Percentiles rank a stretch among this genome's conserved stretches.
Conservation (phyloP, 1,140 invertebrate genomes). For the Diorhabda sublineata region DNA sequence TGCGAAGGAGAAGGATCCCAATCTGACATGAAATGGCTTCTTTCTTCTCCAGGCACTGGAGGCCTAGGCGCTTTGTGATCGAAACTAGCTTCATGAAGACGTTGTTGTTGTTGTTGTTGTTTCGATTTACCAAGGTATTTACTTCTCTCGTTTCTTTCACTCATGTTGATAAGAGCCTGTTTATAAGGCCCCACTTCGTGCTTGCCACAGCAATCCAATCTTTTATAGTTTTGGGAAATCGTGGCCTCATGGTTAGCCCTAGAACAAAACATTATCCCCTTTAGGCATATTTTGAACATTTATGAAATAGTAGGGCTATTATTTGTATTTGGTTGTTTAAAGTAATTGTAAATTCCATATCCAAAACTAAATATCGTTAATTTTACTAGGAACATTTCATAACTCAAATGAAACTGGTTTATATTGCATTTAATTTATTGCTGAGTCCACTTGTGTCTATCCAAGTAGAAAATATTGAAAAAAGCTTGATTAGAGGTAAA, state of each 20-base stretch:
- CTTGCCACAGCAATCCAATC: conserved; percentile 4
- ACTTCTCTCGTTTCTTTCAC: conserved; percentile 23
- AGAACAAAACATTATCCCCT: background rate
- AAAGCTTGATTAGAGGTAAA: too few species aligned
- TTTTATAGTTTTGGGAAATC: conserved; percentile 10
- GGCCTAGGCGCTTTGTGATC: conserved; percentile 42
- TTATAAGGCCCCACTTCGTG: conserved; percentile 16
- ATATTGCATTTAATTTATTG: too few species aligned
- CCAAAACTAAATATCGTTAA: too few species aligned
- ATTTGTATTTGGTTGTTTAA: too few species aligned
- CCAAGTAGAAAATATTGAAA: too few species aligned
- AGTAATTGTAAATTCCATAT: too few species aligned
- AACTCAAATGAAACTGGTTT: too few species aligned
- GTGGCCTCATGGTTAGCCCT: conserved; percentile 15
- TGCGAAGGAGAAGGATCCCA: conserved; percentile 28
- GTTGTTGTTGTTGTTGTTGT: conserved; percentile 30
- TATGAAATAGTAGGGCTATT: too few species aligned
- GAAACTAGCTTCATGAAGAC: conserved; percentile 37
- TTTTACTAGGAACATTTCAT: too few species aligned
- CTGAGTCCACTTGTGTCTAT: too few species aligned
- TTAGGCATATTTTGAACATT: background rate
- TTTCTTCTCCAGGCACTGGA: conserved; percentile 44
- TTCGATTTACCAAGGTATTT: background rate
- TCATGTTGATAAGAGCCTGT: conserved; percentile 35
- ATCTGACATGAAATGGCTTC: conserved; percentile 36